Evolutionary conservation across 2,797 vertebrate genomes (phyloP).

Genomic region (Channallabes apus): DNA sequence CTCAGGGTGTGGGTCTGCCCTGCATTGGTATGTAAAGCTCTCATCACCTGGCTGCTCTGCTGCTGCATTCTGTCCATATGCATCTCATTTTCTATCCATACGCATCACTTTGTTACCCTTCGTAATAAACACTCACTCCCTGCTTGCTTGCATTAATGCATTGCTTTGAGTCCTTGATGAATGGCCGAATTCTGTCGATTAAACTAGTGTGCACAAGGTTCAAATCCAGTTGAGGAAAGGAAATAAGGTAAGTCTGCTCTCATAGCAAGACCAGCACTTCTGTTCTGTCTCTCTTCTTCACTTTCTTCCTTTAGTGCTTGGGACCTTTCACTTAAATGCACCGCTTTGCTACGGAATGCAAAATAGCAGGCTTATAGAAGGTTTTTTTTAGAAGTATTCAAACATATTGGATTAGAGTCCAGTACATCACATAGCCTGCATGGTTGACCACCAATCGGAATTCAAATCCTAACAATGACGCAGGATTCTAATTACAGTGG

Average conservation of each 20-base stretch:
- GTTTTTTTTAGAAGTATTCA: not conserved
- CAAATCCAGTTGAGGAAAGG: not conserved
- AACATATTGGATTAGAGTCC: not conserved
- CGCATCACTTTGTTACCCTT: conserved; percentile 43
- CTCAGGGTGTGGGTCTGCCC: conserved; percentile 84
- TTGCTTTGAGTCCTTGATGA: conserved; percentile 51
- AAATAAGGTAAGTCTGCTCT: conserved; percentile 35
- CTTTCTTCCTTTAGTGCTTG: conserved; percentile 50
- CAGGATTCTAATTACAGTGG: not conserved
- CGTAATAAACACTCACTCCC: not conserved
- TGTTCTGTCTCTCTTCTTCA: conserved; percentile 54
- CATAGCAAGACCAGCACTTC: conserved; percentile 67
- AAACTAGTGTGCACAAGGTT: not conserved
- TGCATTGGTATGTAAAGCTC: conserved; percentile 80
- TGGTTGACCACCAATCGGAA: too few relatives aligned
- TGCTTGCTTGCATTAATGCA: conserved; percentile 56
- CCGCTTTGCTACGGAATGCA: conserved; percentile 63
- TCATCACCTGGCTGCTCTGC: conserved; percentile 38
- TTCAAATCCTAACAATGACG: not conserved
- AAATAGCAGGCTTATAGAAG: conserved; percentile 44
- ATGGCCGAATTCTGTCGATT: conserved; percentile 29
- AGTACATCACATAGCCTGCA: not conserved
- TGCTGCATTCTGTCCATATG: conserved; percentile 50
- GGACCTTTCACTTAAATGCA: conserved; percentile 53
- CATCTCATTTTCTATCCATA: conserved; percentile 36